Evolutionary conservation across 2,113 vertebrate species (phyloP), one percentile per base, ranked within the genome.

Genomic region (Tor tambroides): DNA sequence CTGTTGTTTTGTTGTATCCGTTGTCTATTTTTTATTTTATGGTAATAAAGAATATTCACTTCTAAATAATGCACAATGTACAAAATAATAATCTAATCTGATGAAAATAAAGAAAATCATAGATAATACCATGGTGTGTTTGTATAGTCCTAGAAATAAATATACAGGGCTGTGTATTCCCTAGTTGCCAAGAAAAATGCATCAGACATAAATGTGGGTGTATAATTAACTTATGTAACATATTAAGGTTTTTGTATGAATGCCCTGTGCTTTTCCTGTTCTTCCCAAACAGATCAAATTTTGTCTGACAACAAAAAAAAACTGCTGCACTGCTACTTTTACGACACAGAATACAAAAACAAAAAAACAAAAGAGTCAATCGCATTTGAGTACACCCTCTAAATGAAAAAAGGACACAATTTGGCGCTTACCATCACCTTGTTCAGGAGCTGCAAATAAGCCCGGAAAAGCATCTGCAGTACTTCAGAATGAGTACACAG

Each of bases 401-500:
- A 21, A 72, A 72, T 38, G 32, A 23, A 71, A 72, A 72, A 72
- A 38, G 32, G 32, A 6, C 32, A 32, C 28, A 69, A 19, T 69
- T 69, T 32, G 30, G 15, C 0, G 2, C 65, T 69, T 32, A 17
- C 28, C 65, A 32, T 5, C 65, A 32, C 1, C 65, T 69, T 69
- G 65, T 69, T 69, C 65, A 69, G 65, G 65, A 69, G 30, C 30
- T 32, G 30, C 65, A 35, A 35, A 15, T 69, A 69, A 69, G 65
- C 15, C 65, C 28, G 15, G 65, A 69, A 79, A 79, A 54, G 26
- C 76, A 79, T 28, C 43, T 14, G 43, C 43, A 32, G 32, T 32
- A 32, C 32, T 32, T 32, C 54, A 51, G 77, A 54, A 80, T 80
- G 77, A 80, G 28, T 80, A 26, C 77, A 80, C 19, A 32, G 49